phyloP scores from a whole-genome alignment of 2,113 vertebrate species.

The Spermophilus dauricus region DNA sequence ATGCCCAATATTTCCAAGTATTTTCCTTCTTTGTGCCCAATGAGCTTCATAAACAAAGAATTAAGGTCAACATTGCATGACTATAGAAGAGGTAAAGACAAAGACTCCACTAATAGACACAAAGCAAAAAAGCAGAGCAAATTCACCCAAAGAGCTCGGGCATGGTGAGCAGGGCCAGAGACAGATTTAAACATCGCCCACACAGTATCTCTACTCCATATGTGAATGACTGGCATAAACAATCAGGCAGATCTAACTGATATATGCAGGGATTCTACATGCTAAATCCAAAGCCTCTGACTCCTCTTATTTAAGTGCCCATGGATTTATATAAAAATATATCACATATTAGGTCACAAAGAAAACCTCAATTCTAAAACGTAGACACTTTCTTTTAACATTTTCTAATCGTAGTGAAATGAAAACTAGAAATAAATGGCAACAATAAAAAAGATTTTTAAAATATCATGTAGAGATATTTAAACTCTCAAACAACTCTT shows the following conservation, averaged over 20 bases:
- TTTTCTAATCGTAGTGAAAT: background rate
- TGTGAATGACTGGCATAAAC: background rate
- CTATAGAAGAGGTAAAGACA: background rate
- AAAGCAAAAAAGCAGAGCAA: background rate
- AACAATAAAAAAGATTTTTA: background rate
- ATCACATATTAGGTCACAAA: background rate
- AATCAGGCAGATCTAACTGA: background rate
- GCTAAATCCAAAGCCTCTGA: background rate
- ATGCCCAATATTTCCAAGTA: background rate
- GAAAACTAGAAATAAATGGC: background rate
- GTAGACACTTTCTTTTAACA: background rate
- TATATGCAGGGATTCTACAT: background rate
- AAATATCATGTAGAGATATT: background rate
- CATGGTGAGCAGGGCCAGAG: background rate
- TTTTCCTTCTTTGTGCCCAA: background rate
- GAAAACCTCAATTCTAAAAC: background rate
- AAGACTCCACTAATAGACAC: background rate
- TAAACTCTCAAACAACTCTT: constrained; percentile 5
- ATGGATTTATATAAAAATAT: background rate
- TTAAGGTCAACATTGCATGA: background rate
- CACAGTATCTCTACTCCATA: background rate
- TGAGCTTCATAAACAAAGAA: background rate
- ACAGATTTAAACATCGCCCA: background rate
- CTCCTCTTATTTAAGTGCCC: background rate
- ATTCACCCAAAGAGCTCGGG: background rate